phyloP scores from a whole-genome alignment of 2,113 vertebrate genomes.

The Tauraco erythrolophus region DNA sequence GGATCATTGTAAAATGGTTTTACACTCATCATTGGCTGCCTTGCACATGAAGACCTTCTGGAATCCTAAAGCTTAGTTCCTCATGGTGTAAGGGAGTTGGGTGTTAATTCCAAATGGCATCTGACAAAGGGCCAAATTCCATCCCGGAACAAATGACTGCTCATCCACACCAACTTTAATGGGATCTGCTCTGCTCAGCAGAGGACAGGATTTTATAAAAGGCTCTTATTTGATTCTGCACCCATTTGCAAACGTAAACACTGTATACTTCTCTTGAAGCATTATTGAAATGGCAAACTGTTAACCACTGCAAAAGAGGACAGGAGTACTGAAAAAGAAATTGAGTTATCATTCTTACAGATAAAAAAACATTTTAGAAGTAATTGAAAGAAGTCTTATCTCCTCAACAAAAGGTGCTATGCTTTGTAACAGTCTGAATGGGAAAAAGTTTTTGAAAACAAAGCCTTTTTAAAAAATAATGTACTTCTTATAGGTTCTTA shows the following conservation, averaged over 20 bases:
- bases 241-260: background rate
- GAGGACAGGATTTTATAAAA: background rate
- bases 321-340: background rate
- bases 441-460: background rate
- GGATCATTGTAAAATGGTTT: background rate
- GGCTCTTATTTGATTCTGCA: background rate
- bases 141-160: background rate
- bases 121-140: slow-evolving; percentile 19
- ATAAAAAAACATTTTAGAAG: background rate
- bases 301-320: background rate
- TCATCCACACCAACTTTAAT: background rate
- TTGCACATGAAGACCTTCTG: slow-evolving; percentile 16
- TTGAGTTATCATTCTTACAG: background rate
- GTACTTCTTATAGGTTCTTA: background rate
- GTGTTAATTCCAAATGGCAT: slow-evolving; percentile 37
- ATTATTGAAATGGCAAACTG: background rate
- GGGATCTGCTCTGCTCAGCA: background rate
- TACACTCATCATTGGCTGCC: background rate
- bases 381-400: background rate
- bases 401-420: background rate
- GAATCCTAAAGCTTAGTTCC: slow-evolving; percentile 28
- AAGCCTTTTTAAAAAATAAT: background rate
- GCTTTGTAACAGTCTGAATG: background rate
- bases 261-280: background rate
- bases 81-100: slow-evolving; percentile 9